Evolutionary conservation across 2,888 invertebrate species (phyloP).

Genomic region (Noctua pronuba): DNA sequence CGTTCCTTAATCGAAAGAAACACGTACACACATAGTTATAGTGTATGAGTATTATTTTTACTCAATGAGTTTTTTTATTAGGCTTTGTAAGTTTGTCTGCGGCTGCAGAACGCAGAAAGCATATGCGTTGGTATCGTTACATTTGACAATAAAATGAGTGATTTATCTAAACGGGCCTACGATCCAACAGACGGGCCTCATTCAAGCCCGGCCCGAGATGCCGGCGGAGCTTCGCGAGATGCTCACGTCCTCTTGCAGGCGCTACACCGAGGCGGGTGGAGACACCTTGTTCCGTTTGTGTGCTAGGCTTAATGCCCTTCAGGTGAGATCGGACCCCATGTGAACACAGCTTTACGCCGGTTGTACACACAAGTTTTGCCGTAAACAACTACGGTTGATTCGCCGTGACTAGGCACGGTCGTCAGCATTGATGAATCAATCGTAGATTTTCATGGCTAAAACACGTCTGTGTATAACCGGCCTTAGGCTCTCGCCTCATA

Average conservation of each 20-base stretch:
- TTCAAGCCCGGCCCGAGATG: constrained; percentile 75
- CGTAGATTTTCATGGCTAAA: background rate
- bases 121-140: background rate
- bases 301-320: constrained; percentile 91
- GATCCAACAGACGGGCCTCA: constrained; percentile 45
- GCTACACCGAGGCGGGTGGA: constrained; percentile 80
- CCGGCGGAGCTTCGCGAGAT: constrained; percentile 80
- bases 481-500: constrained; percentile 19
- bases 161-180: constrained; percentile 25
- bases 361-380: background rate
- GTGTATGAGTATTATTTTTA: background rate
- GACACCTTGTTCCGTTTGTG: constrained; percentile 91
- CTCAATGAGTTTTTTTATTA: background rate
- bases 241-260: constrained; percentile 83
- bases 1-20: background rate
- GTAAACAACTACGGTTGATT: background rate
- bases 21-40: background rate
- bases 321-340: constrained; percentile 46
- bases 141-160: constrained; percentile 6
- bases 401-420: background rate
- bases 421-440: background rate
- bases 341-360: constrained; percentile 13
- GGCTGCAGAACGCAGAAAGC: background rate
- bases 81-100: background rate
- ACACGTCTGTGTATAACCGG: background rate